These are phyloP conservation scores for Riparia riparia DNA, from an alignment of 2,113 vertebrate genomes.

Conservation along the genomic window DNA sequence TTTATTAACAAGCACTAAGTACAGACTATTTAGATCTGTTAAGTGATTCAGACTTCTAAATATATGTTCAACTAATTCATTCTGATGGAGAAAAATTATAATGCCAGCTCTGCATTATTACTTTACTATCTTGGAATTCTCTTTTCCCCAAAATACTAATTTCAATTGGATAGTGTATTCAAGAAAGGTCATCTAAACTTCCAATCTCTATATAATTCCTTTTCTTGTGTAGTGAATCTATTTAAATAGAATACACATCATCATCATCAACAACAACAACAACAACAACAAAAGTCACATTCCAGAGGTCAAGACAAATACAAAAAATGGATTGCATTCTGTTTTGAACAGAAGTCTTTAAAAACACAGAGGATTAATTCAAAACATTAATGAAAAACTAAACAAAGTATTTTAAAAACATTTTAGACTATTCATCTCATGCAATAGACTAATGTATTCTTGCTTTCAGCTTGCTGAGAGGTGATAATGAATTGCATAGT, in stretches of 20 bases:
- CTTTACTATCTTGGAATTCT: neutral
- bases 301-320: neutral
- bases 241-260: neutral
- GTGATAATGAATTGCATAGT: neutral
- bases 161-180: neutral
- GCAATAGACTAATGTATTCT: neutral
- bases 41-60: neutral
- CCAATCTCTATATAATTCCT: neutral
- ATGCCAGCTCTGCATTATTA: neutral
- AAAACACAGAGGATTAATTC: neutral
- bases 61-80: neutral
- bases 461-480: neutral
- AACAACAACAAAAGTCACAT: neutral
- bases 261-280: neutral
- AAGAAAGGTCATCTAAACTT: neutral
- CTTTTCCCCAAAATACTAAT: neutral
- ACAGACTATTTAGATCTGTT: neutral
- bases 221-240: neutral
- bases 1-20: neutral
- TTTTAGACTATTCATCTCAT: neutral
- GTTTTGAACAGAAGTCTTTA: neutral
- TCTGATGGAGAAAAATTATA: neutral
- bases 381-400: neutral
- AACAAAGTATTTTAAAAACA: neutral
- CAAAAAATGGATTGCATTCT: neutral